Evolutionary conservation across 2,113 vertebrate genomes (phyloP), one percentile per base, ranked within the genome.

Genomic region (Holacanthus passer): DNA sequence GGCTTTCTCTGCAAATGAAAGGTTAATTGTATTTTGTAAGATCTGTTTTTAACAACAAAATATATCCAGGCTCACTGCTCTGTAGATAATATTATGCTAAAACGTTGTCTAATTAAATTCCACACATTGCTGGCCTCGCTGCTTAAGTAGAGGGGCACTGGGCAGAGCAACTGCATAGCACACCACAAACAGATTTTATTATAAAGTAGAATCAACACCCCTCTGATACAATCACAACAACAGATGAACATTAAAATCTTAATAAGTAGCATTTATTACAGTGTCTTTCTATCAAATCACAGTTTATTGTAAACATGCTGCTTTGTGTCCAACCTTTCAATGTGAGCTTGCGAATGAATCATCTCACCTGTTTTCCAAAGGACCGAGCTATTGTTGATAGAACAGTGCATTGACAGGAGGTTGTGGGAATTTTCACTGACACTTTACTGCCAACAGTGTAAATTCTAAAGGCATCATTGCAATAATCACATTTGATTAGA

Each of bases 21-120:
- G 65, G 37, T 50, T 67, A 52, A 60, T 73, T 66, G 4, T 68
- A 31, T 73, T 53, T 59, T 13, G 5, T 12, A 66, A 37, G 43
- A 77, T 52, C 4, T 35, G 47, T 8, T 50, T 8, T 60, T 65
- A 29, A 52, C 20, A 27, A 16, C 41, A 59, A 39, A 14, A 52
- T 50, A 62, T 48, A 20, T 66, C 22, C 12, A 55, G 60, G n/a
- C 45, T 68, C 37, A 32, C 27, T 45, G 62, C 70, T 48, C 37
- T 56, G 8, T 20, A 31, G 29, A 56, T 41, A 62, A 59, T 24
- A 53, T 78, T 35, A 32, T 72, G 27, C 53, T 45, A 59, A 71
- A 66, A 41, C 73, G 55, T 29, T 7, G 62, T 53, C 22, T 55
- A 45, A 84, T 73, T 68, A 73, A 68, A 78, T 67, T 27, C 11